Base-by-base conservation (phyloP, 2,113 vertebrate genomes). In the Archilochus colubris region DNA sequence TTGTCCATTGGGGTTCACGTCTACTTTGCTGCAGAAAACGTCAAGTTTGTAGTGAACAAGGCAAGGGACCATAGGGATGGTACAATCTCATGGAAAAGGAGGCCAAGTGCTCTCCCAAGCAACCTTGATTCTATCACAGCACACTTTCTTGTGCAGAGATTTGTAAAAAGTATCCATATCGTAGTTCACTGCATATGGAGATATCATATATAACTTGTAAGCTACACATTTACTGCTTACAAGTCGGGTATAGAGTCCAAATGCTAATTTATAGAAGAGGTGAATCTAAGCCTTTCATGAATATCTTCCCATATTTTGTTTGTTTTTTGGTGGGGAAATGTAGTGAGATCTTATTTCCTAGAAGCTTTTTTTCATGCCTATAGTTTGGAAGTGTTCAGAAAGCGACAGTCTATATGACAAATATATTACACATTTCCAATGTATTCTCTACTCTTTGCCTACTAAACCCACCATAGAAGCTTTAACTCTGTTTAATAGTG, bases 351-450 rank as follows among this genome's bases (percentile, higher is more conserved):
- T 93, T 94, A 72, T 70, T 91, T 92, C 81, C 69, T 93, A 64
- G 36, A 93, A 95, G 76, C 9, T 84, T 94, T 91, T 96, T 78
- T 48, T 78, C 83, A 72, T 28, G 57, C 68, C 77, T 84, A 12
- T 33, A 88, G 33, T 75, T 91, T 91, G 53, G 61, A 94, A 91
- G 36, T 44, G 72, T 86, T 84, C 61, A 92, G 73, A 91, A 95
- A 93, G 50, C 86, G 88, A 86, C 83, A 93, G 57, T 75, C 53
- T 86, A 86, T 53, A 73, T 86, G 77, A 95, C 25, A 95, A 86
- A 68, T 31, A 69, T 9, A 17, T 33, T 90, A 40, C 40, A 77
- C 1, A 2, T 82, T 94, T 92, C 72, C 64, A 72, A 28, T 3
- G 1, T 27, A 40, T 78, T 63, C 25, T 93, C 48, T 78, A 22